Conservation (phyloP, 2,797 vertebrate species). For the Neopelma chrysocephalum region DNA sequence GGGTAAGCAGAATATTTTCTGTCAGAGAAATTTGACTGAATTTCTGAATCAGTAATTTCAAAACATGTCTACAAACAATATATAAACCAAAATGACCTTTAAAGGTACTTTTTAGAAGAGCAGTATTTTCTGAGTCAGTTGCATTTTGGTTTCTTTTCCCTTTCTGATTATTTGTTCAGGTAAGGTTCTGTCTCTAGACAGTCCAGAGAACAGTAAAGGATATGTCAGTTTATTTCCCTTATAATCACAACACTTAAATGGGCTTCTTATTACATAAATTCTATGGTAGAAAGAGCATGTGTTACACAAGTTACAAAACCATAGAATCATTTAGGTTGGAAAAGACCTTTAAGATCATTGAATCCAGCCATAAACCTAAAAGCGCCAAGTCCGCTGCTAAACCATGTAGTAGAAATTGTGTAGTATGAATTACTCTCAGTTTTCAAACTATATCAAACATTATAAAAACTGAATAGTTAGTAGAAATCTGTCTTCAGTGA, state of each 20-base stretch:
- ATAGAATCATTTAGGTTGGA: background rate
- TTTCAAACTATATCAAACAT: background rate
- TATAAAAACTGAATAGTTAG: background rate
- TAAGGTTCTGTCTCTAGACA: background rate
- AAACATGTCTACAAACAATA: background rate
- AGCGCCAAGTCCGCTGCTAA: background rate
- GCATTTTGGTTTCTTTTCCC: rapidly evolving
- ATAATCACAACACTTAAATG: background rate
- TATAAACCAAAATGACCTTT: background rate
- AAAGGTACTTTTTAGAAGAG: background rate
- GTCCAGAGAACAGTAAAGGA: background rate
- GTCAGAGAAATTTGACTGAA: background rate
- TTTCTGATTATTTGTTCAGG: background rate
- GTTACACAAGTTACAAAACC: background rate
- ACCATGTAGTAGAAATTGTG: background rate
- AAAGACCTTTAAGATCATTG: background rate
- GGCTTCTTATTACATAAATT: background rate
- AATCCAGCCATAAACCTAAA: background rate
- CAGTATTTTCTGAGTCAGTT: background rate
- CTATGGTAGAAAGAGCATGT: background rate
- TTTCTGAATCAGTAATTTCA: background rate
- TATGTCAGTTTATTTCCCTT: background rate
- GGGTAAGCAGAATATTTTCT: background rate
- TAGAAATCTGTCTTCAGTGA: background rate
- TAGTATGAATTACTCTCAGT: background rate